These are phyloP conservation scores for Leptinotarsa peninsularis DNA, from an alignment of 2,888 invertebrate species.

Conservation along the genomic window DNA sequence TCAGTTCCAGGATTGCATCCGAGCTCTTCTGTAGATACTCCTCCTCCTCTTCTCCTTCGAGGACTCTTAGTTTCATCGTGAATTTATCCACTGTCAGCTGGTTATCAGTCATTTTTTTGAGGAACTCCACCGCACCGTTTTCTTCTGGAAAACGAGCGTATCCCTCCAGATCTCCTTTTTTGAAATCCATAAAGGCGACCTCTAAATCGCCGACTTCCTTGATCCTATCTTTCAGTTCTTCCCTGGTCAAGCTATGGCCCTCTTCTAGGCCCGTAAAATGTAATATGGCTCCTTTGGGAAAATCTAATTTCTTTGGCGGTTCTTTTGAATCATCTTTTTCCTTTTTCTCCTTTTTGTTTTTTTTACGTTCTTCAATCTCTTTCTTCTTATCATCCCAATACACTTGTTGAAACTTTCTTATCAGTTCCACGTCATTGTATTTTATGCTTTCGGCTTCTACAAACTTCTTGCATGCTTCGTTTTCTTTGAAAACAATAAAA, in stretches of 20 bases:
- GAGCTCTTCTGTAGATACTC: slow-evolving; percentile 74
- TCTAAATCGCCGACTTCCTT: slow-evolving; percentile 71
- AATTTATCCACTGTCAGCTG: slow-evolving; percentile 57
- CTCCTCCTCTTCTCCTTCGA: slow-evolving; percentile 81
- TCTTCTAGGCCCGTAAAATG: slow-evolving; percentile 75
- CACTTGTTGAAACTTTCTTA: slow-evolving; percentile 78
- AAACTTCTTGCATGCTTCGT: slow-evolving; percentile 85
- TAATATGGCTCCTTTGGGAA: slow-evolving; percentile 82
- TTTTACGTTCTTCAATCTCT: slow-evolving; percentile 71
- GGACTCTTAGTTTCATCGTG: slow-evolving; percentile 69
- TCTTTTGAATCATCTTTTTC: slow-evolving; percentile 60
- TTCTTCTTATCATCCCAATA: slow-evolving; percentile 77
- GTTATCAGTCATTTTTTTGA: slow-evolving; percentile 74
- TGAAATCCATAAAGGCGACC: slow-evolving; percentile 82
- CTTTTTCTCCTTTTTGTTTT: slow-evolving; percentile 70
- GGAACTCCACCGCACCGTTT: slow-evolving; percentile 75
- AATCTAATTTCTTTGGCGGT: slow-evolving; percentile 62
- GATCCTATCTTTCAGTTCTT: slow-evolving; percentile 77
- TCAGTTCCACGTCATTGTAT: slow-evolving; percentile 77
- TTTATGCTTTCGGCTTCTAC: slow-evolving; percentile 73
- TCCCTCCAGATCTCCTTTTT: slow-evolving; percentile 79
- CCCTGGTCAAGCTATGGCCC: slow-evolving; percentile 71
- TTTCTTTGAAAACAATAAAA: slow-evolving; percentile 86
- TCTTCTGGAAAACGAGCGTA: slow-evolving; percentile 79
- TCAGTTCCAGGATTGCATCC: slow-evolving; percentile 70